A percentile compares a stretch with the other conserved stretches of the same genome.
Evolutionary conservation across 1,140 invertebrate genomes (phyloP).

Genomic region (honey bee (Apis mellifera)): DNA sequence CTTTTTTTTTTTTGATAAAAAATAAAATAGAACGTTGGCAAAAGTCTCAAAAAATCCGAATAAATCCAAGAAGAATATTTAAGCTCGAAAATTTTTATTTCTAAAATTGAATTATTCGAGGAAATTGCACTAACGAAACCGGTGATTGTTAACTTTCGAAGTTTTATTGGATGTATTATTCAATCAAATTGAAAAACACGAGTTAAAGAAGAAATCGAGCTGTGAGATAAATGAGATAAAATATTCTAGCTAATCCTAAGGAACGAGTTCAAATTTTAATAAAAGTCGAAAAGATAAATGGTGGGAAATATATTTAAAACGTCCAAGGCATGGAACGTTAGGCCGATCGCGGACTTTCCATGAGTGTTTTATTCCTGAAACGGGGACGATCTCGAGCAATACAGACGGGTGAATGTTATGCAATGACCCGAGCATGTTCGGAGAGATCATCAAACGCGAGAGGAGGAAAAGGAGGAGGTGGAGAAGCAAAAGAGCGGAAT

Average conservation of each 20-base stretch:
- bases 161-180: no score
- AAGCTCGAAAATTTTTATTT: no score
- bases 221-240: background rate
- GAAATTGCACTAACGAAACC: background rate
- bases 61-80: no score
- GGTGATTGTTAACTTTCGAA: background rate
- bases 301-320: background rate
- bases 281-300: background rate
- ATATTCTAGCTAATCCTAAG: background rate
- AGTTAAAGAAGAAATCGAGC: background rate
- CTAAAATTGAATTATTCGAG: no score
- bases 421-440: constrained; percentile 34
- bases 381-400: constrained; percentile 38
- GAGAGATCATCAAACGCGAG: constrained; percentile 41
- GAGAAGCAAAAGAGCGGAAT: constrained; percentile 12
- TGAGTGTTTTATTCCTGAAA: constrained; percentile 32
- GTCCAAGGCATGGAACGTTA: background rate
- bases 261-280: background rate
- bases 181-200: no score
- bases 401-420: constrained; percentile 38
- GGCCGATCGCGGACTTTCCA: constrained; percentile 4
- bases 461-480: background rate
- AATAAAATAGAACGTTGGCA: background rate
- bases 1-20: no score
- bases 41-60: background rate